phyloP scores from a whole-genome alignment of 2,113 vertebrate species.

The Dasyornis broadbenti region DNA sequence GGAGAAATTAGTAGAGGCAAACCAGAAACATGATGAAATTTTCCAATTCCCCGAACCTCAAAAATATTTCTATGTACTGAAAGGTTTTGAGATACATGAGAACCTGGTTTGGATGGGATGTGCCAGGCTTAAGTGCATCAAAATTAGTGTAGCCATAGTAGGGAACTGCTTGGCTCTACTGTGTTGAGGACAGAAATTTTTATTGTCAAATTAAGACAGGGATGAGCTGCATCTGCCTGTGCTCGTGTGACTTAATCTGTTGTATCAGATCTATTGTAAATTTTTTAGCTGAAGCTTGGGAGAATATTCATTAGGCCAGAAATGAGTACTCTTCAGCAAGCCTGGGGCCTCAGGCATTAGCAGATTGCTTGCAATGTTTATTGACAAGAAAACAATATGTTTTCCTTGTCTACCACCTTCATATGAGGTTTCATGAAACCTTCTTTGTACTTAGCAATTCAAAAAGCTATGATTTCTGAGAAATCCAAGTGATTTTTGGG shows the following conservation, averaged over 20 bases:
- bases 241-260: background rate
- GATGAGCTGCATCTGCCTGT: background rate
- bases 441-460: background rate
- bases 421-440: background rate
- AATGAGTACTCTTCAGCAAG: background rate
- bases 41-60: background rate
- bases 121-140: background rate
- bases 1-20: background rate
- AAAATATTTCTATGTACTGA: background rate
- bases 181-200: background rate
- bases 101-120: background rate
- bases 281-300: background rate
- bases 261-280: background rate
- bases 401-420: background rate
- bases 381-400: background rate
- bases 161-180: background rate
- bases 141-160: fast-evolving
- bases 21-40: background rate
- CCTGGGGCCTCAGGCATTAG: background rate
- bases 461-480: background rate
- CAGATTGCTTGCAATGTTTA: background rate
- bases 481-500: background rate
- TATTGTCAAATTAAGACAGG: background rate
- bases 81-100: background rate
- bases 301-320: background rate